Evolutionary conservation across 2,113 vertebrate species (phyloP).

Genomic region (Polypterus senegalus): DNA sequence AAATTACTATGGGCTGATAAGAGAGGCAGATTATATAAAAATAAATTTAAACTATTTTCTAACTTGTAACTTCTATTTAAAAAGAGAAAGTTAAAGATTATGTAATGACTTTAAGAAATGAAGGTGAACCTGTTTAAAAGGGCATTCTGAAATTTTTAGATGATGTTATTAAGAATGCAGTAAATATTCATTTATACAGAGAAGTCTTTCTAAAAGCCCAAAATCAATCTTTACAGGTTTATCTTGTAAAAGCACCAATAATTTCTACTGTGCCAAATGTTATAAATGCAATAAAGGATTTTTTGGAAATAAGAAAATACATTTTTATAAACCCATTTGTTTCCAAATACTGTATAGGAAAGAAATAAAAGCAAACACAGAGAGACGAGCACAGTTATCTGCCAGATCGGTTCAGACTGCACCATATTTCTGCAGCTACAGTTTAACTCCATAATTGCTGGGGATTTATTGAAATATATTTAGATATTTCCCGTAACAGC

Average conservation of each 20-base stretch:
- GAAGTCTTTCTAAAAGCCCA: slow-evolving; percentile 61
- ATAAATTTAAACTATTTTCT: slow-evolving; percentile 81
- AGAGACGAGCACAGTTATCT: slow-evolving; percentile 44
- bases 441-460: slow-evolving; percentile 48
- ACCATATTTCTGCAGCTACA: slow-evolving; percentile 67
- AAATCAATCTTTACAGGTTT: slow-evolving; percentile 72
- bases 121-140: slow-evolving; percentile 45
- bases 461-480: slow-evolving; percentile 30
- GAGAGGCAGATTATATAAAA: slow-evolving; percentile 81
- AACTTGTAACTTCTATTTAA: slow-evolving; percentile 83
- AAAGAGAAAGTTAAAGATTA: slow-evolving; percentile 40
- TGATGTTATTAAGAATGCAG: slow-evolving; percentile 56
- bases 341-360: slow-evolving; percentile 7
- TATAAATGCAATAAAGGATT: slow-evolving; percentile 68
- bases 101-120: slow-evolving; percentile 48
- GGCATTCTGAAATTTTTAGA: slow-evolving; percentile 56
- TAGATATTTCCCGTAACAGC: neutral
- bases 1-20: slow-evolving; percentile 70
- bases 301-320: slow-evolving; percentile 37
- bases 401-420: slow-evolving; percentile 61
- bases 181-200: slow-evolving; percentile 59
- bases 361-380: slow-evolving; percentile 27
- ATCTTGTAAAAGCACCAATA: slow-evolving; percentile 66
- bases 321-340: slow-evolving; percentile 27
- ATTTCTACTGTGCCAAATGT: slow-evolving; percentile 79